Conservation (phyloP, 2,888 invertebrate genomes). For the Sialis lutaria region DNA sequence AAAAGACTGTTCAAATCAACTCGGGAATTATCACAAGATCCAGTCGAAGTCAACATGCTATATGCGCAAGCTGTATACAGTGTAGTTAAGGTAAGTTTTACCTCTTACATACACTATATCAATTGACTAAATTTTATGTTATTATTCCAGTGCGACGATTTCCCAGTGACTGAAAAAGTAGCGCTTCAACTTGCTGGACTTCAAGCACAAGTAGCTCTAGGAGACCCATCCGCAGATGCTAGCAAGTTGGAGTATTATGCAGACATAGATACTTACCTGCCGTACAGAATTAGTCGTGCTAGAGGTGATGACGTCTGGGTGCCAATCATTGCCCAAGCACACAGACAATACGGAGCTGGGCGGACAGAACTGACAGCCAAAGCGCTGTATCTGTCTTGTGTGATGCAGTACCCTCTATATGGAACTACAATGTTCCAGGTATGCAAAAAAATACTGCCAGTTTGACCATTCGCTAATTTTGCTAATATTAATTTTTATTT, state of each 20-base stretch:
- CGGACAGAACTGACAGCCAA: constrained; percentile 83
- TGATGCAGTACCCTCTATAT: constrained; percentile 85
- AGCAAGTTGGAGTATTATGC: constrained; percentile 72
- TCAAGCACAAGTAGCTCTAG: constrained; percentile 87
- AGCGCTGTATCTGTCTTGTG: constrained; percentile 83
- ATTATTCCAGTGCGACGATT: constrained; percentile 65
- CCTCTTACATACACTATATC: neutral
- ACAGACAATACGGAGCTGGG: constrained; percentile 81
- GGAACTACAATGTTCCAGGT: constrained; percentile 43
- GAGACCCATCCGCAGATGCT: constrained; percentile 61
- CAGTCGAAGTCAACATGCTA: constrained; percentile 82
- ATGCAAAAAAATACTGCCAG: neutral
- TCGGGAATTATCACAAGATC: constrained; percentile 82
- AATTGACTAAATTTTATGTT: neutral
- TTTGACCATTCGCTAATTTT: neutral
- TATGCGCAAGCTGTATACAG: constrained; percentile 92
- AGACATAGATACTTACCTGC: constrained; percentile 80
- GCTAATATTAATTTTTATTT: constrained; percentile 34
- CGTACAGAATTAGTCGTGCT: constrained; percentile 61
- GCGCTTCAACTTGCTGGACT: constrained; percentile 85
- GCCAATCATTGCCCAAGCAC: constrained; percentile 73
- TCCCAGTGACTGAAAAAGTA: constrained; percentile 87
- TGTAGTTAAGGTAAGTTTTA: constrained; percentile 64
- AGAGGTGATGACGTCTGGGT: constrained; percentile 74
- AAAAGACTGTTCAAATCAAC: constrained; percentile 76